Evolutionary conservation across 2,888 invertebrate species (phyloP), one percentile per base, ranked within the genome.

Genomic region (Camptogramma bilineatum): DNA sequence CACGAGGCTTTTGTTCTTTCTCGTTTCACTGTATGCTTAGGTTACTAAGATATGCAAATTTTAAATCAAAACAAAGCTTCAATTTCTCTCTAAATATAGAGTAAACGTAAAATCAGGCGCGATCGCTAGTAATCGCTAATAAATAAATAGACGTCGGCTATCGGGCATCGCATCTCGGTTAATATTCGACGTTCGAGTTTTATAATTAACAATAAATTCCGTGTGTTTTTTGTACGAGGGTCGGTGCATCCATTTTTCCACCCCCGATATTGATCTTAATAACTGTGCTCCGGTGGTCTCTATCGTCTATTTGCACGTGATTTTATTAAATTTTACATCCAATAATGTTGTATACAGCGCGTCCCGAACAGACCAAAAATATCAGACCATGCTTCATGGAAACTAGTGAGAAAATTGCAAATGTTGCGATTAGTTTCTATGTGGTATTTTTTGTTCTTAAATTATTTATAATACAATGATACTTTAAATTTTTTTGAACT

Each of bases 171-270:
- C 85, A 92, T 91, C 91, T 88, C 84, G 82, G 87, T 88, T 93
- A 93, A 92, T 93, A 89, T 87, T 87, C 88, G 79, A 78, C 84
- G 86, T 81, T 83, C 80, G 88, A 92, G 83, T 92, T 92, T 93
- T 93, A 91, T 92, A 93, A 93, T 93, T 92, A 93, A 93, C 92
- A 91, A 92, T 93, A 92, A 93, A 93, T 93, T 92, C 84, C 87
- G 86, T 83, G 74, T 85, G 87, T 91, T 93, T 93, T 92, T 92
- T 91, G 89, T 88, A 69, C 74, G 81, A 80, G 83, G 82, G 83
- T 80, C 79, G 81, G 70, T 85, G 84, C 84, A 79, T 81, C 83
- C 80, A 88, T 91, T 90, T 89, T 89, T 87, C 87, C 87, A 82
- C 79, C 77, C 76, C 79, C 81, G 91, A 91, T 91, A 89, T 75